A percentile compares a stretch with the other conserved stretches of the same genome.
Evolutionary conservation across 1,140 invertebrate genomes (phyloP).

Genomic region (Eulimnadia texana): DNA sequence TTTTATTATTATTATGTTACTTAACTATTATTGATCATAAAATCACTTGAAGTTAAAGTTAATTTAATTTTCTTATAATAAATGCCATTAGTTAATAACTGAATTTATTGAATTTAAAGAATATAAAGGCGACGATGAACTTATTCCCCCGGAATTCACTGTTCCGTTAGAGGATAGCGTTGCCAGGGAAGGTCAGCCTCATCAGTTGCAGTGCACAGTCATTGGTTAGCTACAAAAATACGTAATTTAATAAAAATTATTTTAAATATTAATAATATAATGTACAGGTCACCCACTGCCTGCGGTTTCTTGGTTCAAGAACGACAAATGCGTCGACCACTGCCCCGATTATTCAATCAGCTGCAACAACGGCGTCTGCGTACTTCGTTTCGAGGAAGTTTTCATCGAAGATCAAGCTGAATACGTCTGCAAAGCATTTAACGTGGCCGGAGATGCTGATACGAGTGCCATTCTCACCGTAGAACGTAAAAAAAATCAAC

Average conservation of each 20-base stretch:
- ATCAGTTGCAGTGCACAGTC: conserved; percentile 53
- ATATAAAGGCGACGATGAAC: conserved; percentile 44
- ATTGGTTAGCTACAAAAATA: too few species aligned
- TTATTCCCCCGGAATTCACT: conserved; percentile 45
- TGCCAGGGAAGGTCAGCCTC: conserved; percentile 45
- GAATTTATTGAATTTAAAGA: conserved; percentile 32
- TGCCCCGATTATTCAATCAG: conserved; percentile 46
- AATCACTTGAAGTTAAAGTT: too few species aligned
- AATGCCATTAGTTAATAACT: too few species aligned
- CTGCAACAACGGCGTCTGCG: conserved; percentile 34
- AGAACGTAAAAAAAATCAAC: conserved; percentile 28
- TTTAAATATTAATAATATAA: too few species aligned
- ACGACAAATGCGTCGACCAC: conserved; percentile 53
- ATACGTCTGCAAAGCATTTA: conserved; percentile 39
- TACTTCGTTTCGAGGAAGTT: conserved; percentile 43
- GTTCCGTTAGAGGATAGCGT: conserved; percentile 43
- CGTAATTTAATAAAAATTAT: too few species aligned
- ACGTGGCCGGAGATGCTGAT: conserved; percentile 35
- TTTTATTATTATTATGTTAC: too few species aligned
- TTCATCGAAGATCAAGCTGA: conserved; percentile 41
- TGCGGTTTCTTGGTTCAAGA: conserved; percentile 63
- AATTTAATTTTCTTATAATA: too few species aligned
- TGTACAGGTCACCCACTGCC: conserved; percentile 44
- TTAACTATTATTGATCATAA: too few species aligned
- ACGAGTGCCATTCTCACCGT: conserved; percentile 33